These are phyloP conservation scores for Urocyon cinereoargenteus DNA, from an alignment of 2,797 vertebrate species.

Conservation along the genomic window DNA sequence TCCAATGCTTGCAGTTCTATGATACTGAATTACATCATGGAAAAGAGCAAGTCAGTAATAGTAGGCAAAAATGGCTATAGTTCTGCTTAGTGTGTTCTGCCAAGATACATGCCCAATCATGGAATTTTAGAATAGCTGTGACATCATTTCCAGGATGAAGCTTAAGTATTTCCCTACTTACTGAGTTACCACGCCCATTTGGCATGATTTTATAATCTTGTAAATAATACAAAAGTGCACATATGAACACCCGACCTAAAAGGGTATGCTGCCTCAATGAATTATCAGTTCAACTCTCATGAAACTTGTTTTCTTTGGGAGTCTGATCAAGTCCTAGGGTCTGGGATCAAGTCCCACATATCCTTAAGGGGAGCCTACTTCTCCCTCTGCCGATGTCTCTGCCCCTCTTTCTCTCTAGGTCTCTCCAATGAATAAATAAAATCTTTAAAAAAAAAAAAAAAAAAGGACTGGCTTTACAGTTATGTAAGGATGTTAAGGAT, in stretches of 20 bases:
- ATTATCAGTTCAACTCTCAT: conserved; percentile 32
- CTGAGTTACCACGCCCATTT: neutral
- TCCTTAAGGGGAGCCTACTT: too few relatives aligned
- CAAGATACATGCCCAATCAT: conserved; percentile 45
- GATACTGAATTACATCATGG: neutral
- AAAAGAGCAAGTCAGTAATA: conserved; percentile 38
- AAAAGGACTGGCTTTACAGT: conserved; percentile 41
- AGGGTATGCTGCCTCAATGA: conserved; percentile 18
- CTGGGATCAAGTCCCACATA: too few relatives aligned
- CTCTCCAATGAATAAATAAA: too few relatives aligned
- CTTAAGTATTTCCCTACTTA: conserved; percentile 53
- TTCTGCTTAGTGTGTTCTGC: conserved; percentile 18
- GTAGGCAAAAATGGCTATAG: conserved; percentile 9
- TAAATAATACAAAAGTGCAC: conserved; percentile 47
- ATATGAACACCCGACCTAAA: neutral
- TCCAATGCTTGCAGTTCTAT: neutral
- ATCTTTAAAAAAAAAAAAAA: too few relatives aligned
- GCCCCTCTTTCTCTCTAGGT: too few relatives aligned
- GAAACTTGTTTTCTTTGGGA: conserved; percentile 57
- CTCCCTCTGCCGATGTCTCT: too few relatives aligned
- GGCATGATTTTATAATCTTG: neutral
- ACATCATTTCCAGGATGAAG: conserved; percentile 46
- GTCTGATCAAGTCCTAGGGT: neutral
- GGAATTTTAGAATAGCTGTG: conserved; percentile 58
- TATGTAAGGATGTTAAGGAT: conserved; percentile 43